These are phyloP conservation scores for Scatophagus argus DNA, from an alignment of 2,113 vertebrate species.

Conservation along the genomic window DNA sequence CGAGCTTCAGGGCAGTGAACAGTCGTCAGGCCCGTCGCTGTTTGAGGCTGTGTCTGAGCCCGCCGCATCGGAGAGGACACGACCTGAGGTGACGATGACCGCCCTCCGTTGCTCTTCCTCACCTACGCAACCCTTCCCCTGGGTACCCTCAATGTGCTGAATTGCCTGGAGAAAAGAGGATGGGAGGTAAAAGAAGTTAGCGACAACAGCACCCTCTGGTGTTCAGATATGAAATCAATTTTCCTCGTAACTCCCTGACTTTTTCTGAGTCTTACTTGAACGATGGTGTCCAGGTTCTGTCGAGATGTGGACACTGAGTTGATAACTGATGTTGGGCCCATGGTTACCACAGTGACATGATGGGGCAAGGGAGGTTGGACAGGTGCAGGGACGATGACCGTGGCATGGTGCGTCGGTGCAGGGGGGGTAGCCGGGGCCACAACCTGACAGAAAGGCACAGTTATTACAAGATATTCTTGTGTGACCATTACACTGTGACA, in stretches of 20 bases:
- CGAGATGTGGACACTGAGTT: constrained; percentile 96
- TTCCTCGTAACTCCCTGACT: too few relatives aligned
- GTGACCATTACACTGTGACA: neutral
- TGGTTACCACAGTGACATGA: constrained; percentile 97
- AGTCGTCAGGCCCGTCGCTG: constrained; percentile 90
- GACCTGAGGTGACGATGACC: constrained; percentile 90
- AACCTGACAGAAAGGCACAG: constrained; percentile 78
- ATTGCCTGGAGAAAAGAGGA: constrained; percentile 87
- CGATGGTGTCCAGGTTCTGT: constrained; percentile 99
- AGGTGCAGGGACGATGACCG: constrained; percentile 95
- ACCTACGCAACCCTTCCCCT: constrained; percentile 85
- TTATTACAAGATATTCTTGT: neutral
- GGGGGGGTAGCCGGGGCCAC: constrained; percentile 87
- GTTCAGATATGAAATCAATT: neutral
- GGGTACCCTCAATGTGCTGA: constrained; percentile 98
- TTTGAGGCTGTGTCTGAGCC: constrained; percentile 94
- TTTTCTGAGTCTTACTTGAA: constrained; percentile 87
- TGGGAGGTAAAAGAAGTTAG: neutral
- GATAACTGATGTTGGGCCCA: constrained; percentile 95
- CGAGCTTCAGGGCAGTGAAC: constrained; percentile 89
- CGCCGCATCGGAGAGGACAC: constrained; percentile 83
- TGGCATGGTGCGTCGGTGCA: constrained; percentile 95
- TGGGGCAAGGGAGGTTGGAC: constrained; percentile 87
- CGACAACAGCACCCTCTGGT: constrained; percentile 56
- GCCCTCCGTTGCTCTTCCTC: constrained; percentile 93